Percentiles rank a stretch among this genome's conserved stretches.
Evolutionary conservation across 2,113 vertebrate genomes (phyloP).

Genomic region (Pachyramphus minor): DNA sequence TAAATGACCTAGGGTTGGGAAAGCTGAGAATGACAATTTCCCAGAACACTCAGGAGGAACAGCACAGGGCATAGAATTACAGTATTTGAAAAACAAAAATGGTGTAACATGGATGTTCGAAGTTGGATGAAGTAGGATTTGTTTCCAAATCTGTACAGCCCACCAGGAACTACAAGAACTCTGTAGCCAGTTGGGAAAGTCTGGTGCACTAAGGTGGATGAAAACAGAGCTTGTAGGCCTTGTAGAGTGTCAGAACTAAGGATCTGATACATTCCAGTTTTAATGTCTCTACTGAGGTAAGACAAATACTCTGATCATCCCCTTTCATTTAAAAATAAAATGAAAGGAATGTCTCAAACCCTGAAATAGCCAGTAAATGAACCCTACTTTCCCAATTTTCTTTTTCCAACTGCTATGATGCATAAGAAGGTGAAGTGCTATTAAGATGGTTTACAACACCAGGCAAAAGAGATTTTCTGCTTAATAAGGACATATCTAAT

Average conservation of each 20-base stretch:
- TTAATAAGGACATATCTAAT: slow-evolving; percentile 54
- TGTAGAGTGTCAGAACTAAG: not conserved
- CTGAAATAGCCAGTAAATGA: slow-evolving; percentile 1
- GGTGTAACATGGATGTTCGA: not conserved
- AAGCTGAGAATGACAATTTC: not conserved
- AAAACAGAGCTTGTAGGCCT: not conserved
- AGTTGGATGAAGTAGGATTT: not conserved
- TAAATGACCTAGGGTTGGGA: not conserved
- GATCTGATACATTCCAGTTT: not conserved
- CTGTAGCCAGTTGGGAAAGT: not conserved
- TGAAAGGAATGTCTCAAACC: not conserved
- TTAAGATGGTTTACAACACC: slow-evolving; percentile 13
- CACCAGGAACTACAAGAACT: not conserved
- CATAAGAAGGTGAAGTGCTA: not conserved
- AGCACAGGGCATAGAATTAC: not conserved
- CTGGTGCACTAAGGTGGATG: not conserved
- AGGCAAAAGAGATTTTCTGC: slow-evolving; percentile 9
- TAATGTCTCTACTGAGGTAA: not conserved
- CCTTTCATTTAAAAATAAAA: not conserved
- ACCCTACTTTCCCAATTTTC: not conserved
- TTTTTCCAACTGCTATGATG: not conserved
- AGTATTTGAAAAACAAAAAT: not conserved
- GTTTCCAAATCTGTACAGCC: not conserved
- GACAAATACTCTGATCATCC: not conserved
- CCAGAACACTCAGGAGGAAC: not conserved